Evolutionary conservation across 1,140 invertebrate genomes (phyloP).

Genomic region (Lamellibrachia luymesi): DNA sequence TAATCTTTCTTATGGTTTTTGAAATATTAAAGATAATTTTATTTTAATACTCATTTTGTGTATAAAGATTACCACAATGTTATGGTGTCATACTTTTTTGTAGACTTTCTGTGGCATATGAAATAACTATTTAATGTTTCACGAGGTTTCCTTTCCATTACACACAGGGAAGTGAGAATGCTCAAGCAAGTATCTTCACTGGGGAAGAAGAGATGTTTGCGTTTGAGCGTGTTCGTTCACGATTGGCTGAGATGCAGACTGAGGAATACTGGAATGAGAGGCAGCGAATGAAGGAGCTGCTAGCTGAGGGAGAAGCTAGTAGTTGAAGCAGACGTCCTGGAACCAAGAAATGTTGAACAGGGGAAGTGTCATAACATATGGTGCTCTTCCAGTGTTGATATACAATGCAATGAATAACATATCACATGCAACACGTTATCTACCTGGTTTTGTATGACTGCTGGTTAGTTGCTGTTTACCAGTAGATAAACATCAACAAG

Average conservation of each 20-base stretch:
- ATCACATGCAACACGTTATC: too few relatives aligned
- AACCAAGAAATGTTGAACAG: background rate
- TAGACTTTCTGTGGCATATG: background rate
- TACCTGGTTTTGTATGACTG: too few relatives aligned
- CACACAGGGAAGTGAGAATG: slow-evolving; percentile 38
- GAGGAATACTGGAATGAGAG: slow-evolving; percentile 78
- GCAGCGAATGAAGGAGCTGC: background rate
- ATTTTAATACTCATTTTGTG: too few relatives aligned
- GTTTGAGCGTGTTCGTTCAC: slow-evolving; percentile 87
- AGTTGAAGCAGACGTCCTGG: background rate
- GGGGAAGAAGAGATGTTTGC: slow-evolving; percentile 97
- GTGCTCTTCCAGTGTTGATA: background rate
- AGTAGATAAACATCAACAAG: background rate
- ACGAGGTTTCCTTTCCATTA: slow-evolving; percentile 12
- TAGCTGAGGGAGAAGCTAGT: background rate
- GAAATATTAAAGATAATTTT: too few relatives aligned
- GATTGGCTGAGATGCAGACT: slow-evolving; percentile 93
- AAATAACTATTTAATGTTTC: background rate
- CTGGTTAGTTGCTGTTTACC: background rate
- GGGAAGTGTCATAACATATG: background rate
- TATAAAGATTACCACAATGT: too few relatives aligned
- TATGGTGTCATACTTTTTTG: too few relatives aligned
- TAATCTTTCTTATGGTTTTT: too few relatives aligned
- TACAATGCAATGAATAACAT: background rate
- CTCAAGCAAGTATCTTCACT: slow-evolving; percentile 83